Evolutionary conservation across 2,113 vertebrate genomes (phyloP), one percentile per base, ranked within the genome.

Genomic region (Stigmatopora nigra): DNA sequence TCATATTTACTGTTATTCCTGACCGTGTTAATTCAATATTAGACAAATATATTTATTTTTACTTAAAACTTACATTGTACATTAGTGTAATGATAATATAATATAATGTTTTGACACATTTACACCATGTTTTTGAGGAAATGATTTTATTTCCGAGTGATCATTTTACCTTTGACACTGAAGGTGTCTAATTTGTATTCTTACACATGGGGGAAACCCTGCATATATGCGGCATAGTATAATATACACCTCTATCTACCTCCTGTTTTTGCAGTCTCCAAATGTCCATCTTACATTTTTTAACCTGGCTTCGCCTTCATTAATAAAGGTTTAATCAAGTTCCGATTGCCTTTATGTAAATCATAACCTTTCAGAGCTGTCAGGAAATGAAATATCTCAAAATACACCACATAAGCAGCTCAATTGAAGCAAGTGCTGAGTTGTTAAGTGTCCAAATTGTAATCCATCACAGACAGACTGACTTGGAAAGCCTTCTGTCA

Each of bases 351-450:
- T 78, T 78, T 79, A 84, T 86, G 78, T 86, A 83, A 76, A 85
- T 81, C 53, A 62, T 82, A 86, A 86, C 84, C 85, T 88, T 87
- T 80, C 61, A 48, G 61, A 76, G 75, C 69, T 22, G 38, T 67
- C 71, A 84, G 83, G 83, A 89, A 86, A 89, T 87, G 38, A 83
- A 82, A 84, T 79, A 80, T 85, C 77, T 63, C 19, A 81, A 85
- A 86, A 87, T 89, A 87, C 63, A 77, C 71, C 64, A 17, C 59
- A 64, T 75, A 80, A 80, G 52, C 72, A 76, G 82, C 82, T 83
- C 83, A 84, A 57, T 68, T 67, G 72, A 77, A 75, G 72, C 69
- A 69, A 76, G 75, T 76, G 68, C 67, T 60, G 76, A 80, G 71
- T 82, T 81, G 81, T 84, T 78, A 83, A 67, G 49, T 80, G 80